These are phyloP conservation scores for Sarcophilus harrisii DNA, from an alignment of 2,797 vertebrate species.

Conservation along the genomic window DNA sequence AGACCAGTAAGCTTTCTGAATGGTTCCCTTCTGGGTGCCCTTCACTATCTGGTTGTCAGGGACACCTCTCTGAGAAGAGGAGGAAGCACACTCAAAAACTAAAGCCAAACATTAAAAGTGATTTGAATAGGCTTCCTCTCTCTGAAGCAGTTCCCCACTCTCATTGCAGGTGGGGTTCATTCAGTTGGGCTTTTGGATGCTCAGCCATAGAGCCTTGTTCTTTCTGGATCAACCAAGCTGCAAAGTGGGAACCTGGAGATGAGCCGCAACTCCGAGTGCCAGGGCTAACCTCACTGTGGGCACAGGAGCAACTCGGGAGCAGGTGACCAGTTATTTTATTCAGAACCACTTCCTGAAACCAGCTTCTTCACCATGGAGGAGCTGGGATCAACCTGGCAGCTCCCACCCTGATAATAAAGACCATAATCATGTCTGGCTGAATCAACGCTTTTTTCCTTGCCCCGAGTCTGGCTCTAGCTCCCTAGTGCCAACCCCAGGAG, in stretches of 20 bases:
- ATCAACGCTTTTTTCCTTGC: background rate
- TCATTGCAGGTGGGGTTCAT: background rate
- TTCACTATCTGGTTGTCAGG: background rate
- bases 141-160: background rate
- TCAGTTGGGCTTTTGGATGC: background rate
- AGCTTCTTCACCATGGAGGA: background rate
- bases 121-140: background rate
- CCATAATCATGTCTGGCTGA: background rate
- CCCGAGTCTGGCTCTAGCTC: background rate
- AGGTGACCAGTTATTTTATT: background rate
- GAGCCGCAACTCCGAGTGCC: background rate
- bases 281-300: background rate
- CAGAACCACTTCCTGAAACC: background rate
- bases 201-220: background rate
- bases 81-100: background rate
- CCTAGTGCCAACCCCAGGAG: background rate
- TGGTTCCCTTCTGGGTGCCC: background rate
- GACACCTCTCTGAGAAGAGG: background rate
- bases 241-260: background rate
- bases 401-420: background rate
- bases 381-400: background rate
- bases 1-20: background rate
- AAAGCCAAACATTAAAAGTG: background rate
- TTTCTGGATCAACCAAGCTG: background rate
- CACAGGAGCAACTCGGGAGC: background rate